phyloP scores from a whole-genome alignment of 2,113 vertebrate genomes.

The Varanus komodoensis region DNA sequence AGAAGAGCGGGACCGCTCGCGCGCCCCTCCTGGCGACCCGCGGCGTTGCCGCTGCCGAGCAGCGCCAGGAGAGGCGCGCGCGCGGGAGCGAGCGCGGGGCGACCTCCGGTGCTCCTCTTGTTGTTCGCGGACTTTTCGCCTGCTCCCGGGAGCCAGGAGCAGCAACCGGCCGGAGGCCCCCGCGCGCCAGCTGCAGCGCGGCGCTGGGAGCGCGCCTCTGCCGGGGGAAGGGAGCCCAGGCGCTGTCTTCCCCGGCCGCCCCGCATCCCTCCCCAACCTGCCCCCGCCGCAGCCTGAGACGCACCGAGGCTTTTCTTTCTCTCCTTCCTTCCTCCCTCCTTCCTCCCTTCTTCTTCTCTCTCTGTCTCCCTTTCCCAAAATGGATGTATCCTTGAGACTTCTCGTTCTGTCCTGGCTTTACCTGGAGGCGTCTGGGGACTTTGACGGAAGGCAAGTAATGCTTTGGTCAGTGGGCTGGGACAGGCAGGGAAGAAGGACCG shows the following conservation, averaged over 20 bases:
- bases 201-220: background rate
- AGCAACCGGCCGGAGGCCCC: background rate
- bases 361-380: constrained; percentile 38
- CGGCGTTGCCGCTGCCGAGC: constrained; percentile 22
- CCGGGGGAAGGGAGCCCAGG: background rate
- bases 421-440: constrained; percentile 82
- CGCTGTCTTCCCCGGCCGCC: background rate
- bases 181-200: background rate
- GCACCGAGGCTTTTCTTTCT: background rate
- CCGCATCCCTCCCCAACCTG: background rate
- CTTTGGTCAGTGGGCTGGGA: background rate
- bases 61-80: constrained; percentile 34
- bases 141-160: constrained; percentile 2
- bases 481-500: background rate
- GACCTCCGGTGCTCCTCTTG: constrained; percentile 25
- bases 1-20: background rate
- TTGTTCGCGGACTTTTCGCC: background rate
- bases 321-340: background rate
- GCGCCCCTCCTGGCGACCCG: constrained; percentile 35
- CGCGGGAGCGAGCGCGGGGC: background rate
- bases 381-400: constrained; percentile 82
- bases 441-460: constrained; percentile 88
- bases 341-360: too few species aligned
- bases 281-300: background rate
- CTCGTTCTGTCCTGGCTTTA: constrained; percentile 77